These are phyloP conservation scores for Amiota communis DNA, from an alignment of 2,888 invertebrate species.

Conservation along the genomic window DNA sequence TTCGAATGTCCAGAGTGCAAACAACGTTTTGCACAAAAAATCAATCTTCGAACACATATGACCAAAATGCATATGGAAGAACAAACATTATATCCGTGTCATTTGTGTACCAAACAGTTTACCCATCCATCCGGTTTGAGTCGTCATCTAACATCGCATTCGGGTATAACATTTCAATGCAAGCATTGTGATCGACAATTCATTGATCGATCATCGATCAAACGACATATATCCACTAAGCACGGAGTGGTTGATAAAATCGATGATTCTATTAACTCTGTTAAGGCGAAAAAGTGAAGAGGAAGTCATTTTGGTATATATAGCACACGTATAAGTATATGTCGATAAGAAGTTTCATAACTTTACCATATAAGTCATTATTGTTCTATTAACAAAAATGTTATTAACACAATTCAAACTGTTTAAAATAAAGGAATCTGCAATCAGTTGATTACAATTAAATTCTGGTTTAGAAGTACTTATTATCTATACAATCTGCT, in stretches of 20 bases:
- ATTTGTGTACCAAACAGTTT: constrained; percentile 77
- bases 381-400: too few relatives aligned
- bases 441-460: too few relatives aligned
- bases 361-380: too few relatives aligned
- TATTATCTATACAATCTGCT: too few relatives aligned
- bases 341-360: too few relatives aligned
- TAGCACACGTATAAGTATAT: too few relatives aligned
- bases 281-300: too few relatives aligned
- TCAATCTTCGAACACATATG: constrained; percentile 79
- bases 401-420: too few relatives aligned
- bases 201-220: constrained; percentile 82
- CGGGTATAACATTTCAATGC: constrained; percentile 79
- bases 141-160: constrained; percentile 79
- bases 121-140: constrained; percentile 79
- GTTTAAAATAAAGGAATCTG: too few relatives aligned
- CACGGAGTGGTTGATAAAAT: constrained; percentile 47
- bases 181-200: constrained; percentile 80
- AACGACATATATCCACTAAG: constrained; percentile 76
- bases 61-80: constrained; percentile 76
- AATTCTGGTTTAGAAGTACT: too few relatives aligned
- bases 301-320: too few relatives aligned
- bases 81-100: constrained; percentile 79
- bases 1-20: constrained; percentile 79
- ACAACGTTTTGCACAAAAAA: constrained; percentile 83
- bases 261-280: too few relatives aligned